phyloP scores from a whole-genome alignment of 1,140 invertebrate genomes.

The Drosophila sechellia region DNA sequence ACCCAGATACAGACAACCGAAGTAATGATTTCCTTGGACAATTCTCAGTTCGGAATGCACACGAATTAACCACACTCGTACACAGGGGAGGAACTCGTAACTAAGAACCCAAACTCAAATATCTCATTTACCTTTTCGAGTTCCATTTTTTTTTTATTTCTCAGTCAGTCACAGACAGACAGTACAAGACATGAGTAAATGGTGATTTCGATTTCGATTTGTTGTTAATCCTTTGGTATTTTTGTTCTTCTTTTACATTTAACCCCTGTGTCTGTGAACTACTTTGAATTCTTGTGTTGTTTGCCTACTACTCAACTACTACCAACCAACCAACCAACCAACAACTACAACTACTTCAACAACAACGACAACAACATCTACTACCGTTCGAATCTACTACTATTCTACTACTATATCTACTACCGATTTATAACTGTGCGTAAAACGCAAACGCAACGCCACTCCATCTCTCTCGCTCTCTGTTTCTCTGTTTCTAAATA shows the following conservation, averaged over 20 bases:
- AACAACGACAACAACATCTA: slow-evolving; percentile 35
- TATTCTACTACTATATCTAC: slow-evolving; percentile 34
- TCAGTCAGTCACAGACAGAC: slow-evolving; percentile 26
- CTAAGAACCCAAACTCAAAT: not conserved
- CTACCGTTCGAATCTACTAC: slow-evolving; percentile 42
- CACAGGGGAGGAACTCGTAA: not conserved
- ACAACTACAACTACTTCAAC: slow-evolving; percentile 30
- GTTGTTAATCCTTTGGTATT: slow-evolving; percentile 54
- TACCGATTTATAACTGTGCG: slow-evolving; percentile 28
- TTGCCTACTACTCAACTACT: slow-evolving; percentile 53
- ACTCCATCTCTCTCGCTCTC: slow-evolving; percentile 22
- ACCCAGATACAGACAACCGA: slow-evolving; percentile 8
- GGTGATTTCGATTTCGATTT: slow-evolving; percentile 35
- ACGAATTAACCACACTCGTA: not conserved
- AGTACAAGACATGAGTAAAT: slow-evolving; percentile 28
- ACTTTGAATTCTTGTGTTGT: slow-evolving; percentile 62
- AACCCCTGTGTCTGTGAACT: slow-evolving; percentile 65
- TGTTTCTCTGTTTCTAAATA: slow-evolving; percentile 12
- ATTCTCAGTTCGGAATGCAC: slow-evolving; percentile 22
- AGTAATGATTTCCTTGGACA: slow-evolving; percentile 17
- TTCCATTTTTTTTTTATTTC: slow-evolving; percentile 6
- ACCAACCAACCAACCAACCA: slow-evolving; percentile 38
- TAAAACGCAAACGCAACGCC: slow-evolving; percentile 13
- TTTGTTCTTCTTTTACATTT: slow-evolving; percentile 73
- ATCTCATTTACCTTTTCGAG: slow-evolving; percentile 5